These are phyloP conservation scores for Anser brachyrhynchus DNA, from an alignment of 2,113 vertebrate species.

Conservation along the genomic window DNA sequence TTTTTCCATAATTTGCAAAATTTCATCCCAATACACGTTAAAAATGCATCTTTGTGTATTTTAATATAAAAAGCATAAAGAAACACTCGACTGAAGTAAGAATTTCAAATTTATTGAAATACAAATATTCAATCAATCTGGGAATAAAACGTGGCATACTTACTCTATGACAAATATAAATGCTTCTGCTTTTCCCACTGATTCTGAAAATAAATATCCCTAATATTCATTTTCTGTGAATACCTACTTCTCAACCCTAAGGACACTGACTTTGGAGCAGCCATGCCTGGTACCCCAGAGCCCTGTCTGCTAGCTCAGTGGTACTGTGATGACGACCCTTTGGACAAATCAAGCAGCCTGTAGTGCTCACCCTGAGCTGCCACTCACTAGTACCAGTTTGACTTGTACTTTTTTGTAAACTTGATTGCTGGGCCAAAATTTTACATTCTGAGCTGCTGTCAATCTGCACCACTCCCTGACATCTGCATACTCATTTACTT, in stretches of 20 bases:
- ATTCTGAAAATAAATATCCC: background rate
- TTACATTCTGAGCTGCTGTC: background rate
- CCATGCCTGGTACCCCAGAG: rapidly evolving
- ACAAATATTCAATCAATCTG: background rate
- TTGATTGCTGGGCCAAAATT: background rate
- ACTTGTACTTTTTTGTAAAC: background rate
- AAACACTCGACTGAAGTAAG: background rate
- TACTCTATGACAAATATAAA: background rate
- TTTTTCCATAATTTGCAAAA: background rate
- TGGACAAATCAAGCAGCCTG: background rate
- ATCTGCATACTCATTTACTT: background rate
- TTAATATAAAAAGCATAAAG: background rate
- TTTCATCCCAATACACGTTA: background rate
- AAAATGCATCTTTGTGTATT: background rate
- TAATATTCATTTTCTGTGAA: rapidly evolving
- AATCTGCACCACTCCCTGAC: background rate
- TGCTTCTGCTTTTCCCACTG: background rate
- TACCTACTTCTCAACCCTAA: background rate
- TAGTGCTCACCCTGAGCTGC: background rate
- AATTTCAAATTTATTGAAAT: background rate
- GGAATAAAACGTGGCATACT: background rate
- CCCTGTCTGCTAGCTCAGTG: background rate
- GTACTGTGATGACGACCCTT: rapidly evolving
- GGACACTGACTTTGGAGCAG: background rate
- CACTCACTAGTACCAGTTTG: background rate